These are phyloP conservation scores for Tachuris rubrigastra DNA, from an alignment of 2,113 vertebrate genomes.

Conservation along the genomic window DNA sequence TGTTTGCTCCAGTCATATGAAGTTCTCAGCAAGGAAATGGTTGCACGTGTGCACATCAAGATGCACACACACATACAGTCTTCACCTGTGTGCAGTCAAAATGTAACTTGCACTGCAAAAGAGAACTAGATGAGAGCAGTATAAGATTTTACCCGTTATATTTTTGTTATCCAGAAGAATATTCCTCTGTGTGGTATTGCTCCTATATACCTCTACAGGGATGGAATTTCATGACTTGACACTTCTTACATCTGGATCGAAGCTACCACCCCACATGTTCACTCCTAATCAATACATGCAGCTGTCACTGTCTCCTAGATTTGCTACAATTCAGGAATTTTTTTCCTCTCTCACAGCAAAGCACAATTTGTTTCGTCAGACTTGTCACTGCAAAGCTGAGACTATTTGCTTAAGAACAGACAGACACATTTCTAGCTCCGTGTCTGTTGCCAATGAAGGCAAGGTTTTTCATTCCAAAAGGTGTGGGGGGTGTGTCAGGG, in stretches of 20 bases:
- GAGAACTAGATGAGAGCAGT: not conserved
- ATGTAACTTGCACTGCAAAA: not conserved
- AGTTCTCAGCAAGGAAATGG: not conserved
- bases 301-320: not conserved
- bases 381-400: not conserved
- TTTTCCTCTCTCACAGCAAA: not conserved
- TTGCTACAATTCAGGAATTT: not conserved
- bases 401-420: not conserved
- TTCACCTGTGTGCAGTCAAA: not conserved
- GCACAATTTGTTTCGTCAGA: not conserved
- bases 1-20: not conserved
- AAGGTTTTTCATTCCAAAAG: not conserved
- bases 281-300: not conserved
- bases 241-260: not conserved
- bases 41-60: not conserved
- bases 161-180: not conserved
- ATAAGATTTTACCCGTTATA: not conserved
- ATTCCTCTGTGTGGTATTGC: not conserved
- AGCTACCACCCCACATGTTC: not conserved
- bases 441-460: not conserved
- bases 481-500: not conserved
- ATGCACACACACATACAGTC: not conserved
- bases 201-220: not conserved
- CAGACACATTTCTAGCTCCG: not conserved
- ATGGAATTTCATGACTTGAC: not conserved